Conservation (phyloP, 2,888 invertebrate genomes). For the Crocallis elinguaria region DNA sequence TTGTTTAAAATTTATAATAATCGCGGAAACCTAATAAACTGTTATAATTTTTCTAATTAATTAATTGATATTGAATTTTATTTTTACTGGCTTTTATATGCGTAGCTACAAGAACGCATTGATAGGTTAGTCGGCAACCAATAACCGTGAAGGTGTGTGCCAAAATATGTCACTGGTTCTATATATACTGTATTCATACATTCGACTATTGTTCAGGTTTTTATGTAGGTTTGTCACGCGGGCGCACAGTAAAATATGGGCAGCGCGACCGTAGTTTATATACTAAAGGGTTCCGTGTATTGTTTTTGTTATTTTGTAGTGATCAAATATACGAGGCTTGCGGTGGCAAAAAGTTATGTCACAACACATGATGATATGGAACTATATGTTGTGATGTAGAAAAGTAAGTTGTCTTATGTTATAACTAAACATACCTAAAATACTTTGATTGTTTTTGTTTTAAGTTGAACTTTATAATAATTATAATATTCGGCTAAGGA, state of each 20-base stretch:
- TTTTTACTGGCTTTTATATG: too few relatives aligned
- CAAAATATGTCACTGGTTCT: background rate
- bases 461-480: too few relatives aligned
- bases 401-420: background rate
- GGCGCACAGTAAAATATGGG: constrained; percentile 21
- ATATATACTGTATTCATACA: constrained; percentile 45
- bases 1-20: too few relatives aligned
- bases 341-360: constrained; percentile 16
- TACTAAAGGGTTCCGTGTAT: constrained; percentile 30
- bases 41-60: too few relatives aligned
- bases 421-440: too few relatives aligned
- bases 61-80: too few relatives aligned
- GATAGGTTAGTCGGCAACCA: too few relatives aligned
- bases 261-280: constrained; percentile 11
- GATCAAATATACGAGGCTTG: constrained; percentile 8
- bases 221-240: constrained; percentile 65
- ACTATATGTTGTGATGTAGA: constrained; percentile 1
- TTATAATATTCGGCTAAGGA: too few relatives aligned
- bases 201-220: constrained; percentile 52
- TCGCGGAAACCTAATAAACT: too few relatives aligned
- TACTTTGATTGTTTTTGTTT: background rate
- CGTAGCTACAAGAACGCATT: too few relatives aligned
- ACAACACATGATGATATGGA: constrained; percentile 32
- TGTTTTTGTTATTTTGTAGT: constrained; percentile 18
- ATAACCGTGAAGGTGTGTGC: too few relatives aligned